These are phyloP conservation scores for Drosophila fungiperda DNA, from an alignment of 2,888 invertebrate genomes.

Conservation along the genomic window DNA sequence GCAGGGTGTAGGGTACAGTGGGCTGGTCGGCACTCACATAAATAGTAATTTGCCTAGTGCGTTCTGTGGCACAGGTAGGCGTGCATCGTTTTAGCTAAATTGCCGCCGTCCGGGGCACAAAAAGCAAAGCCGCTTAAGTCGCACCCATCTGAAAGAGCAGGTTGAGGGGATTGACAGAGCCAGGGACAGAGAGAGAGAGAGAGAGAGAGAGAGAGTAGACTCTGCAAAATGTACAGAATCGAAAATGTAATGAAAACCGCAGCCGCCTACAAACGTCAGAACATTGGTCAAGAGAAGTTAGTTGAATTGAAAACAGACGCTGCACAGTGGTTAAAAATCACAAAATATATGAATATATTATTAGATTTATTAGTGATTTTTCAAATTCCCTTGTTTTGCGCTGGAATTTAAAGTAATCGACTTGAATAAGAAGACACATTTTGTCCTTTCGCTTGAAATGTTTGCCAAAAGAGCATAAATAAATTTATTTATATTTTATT, in stretches of 20 bases:
- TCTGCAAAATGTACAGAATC: conserved; percentile 70
- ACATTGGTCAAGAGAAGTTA: conserved; percentile 49
- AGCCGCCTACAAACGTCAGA: conserved; percentile 63
- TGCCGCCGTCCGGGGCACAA: conserved; percentile 70
- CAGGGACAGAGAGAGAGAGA: background rate
- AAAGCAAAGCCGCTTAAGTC: conserved; percentile 77
- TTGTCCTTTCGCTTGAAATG: background rate
- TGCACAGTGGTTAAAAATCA: conserved; percentile 43
- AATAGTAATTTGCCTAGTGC: conserved; percentile 79
- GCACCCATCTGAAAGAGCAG: conserved; percentile 48
- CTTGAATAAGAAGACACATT: background rate
- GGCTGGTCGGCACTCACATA: conserved; percentile 67
- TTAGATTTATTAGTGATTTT: background rate
- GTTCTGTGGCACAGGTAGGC: conserved; percentile 75
- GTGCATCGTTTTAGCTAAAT: conserved; percentile 78
- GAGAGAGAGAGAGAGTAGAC: background rate
- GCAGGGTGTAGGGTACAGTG: background rate
- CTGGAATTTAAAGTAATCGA: background rate
- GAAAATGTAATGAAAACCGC: conserved; percentile 78
- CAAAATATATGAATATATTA: background rate
- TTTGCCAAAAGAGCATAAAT: background rate
- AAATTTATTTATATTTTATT: background rate
- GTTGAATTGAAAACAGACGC: conserved; percentile 55
- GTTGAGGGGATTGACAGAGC: background rate
- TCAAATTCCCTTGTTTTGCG: background rate